A percentile compares a stretch with the other conserved stretches of the same genome.
These are phyloP conservation scores for Avahi laniger DNA, from an alignment of 2,797 vertebrate species.

Conservation along the genomic window DNA sequence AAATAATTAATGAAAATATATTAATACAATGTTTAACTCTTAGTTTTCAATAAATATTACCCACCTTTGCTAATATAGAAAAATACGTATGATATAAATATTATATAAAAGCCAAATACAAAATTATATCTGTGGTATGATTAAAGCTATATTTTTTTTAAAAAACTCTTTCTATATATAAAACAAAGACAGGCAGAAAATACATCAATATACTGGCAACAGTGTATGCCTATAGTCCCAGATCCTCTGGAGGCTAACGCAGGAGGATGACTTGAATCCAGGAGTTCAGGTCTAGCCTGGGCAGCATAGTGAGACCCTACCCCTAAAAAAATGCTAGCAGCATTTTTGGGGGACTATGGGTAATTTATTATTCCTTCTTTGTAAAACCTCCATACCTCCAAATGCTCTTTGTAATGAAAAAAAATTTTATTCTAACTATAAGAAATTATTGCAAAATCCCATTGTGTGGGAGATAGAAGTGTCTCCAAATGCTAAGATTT, in stretches of 20 bases:
- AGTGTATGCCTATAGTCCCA: not conserved
- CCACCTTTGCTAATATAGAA: not conserved
- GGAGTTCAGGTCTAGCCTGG: not conserved
- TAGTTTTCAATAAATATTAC: not conserved
- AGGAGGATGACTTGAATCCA: not conserved
- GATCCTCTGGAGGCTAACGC: not conserved
- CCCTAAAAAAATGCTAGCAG: not conserved
- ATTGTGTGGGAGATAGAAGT: not conserved
- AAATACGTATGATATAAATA: not conserved
- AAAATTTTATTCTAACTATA: not conserved
- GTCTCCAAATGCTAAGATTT: not conserved
- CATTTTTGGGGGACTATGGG: not conserved
- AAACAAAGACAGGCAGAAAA: not conserved
- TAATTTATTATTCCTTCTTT: not conserved
- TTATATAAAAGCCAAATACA: not conserved
- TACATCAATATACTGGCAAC: not conserved
- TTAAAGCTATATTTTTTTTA: not conserved
- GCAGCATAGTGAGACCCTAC: not conserved
- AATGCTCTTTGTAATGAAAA: not conserved
- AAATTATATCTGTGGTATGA: not conserved
- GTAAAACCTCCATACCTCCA: not conserved
- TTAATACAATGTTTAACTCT: not conserved
- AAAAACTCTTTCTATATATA: not conserved
- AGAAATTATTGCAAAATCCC: not conserved
- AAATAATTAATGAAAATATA: slow-evolving; percentile 7